Base-by-base conservation (phyloP, 2,888 invertebrate genomes). In the Chloromyia formosa region DNA sequence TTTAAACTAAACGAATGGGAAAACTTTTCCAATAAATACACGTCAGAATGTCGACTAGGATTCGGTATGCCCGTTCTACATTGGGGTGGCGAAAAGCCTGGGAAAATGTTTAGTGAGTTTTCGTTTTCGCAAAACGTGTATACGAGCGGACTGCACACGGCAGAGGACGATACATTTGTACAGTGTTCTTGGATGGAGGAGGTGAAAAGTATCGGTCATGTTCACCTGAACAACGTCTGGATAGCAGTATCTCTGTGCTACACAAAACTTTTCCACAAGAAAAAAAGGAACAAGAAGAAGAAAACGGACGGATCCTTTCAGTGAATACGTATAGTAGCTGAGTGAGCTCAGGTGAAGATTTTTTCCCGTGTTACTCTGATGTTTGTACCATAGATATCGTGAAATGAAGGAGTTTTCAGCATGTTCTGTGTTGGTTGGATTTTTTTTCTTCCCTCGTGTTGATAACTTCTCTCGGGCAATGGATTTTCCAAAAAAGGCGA, bases 1-100 rank as follows among this genome's bases (percentile, higher is more conserved):
- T 76, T 76, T 74, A 68, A 76, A 76, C 76, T 74, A 76, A 76
- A 76, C 76, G 76, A 76, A 74, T 74, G 76, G 74, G 68, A 71
- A 76, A 76, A 76, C 62, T 76, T 76, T 76, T 74, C 73, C 74
- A 76, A 76, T 76, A 76, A 76, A 76, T 76, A 74, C 72, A 64
- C 35, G 74, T 72, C 74, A 72, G 62, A 74, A 64, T 64, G 71
- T 20, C 71, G 58, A 40, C 56, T 56, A 49, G 22, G 27, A 35
- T 35, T 35, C 27, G 27, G 27, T 35, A 35, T 4, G 7, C 27
- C 27, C 27, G 2, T 35, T 35, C 27, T 7, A 4, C 27, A 14
- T 23, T 10, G 7, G 20, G 27, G 7, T 16, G 12, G 40, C 71
- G 12, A 23, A 56, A 56, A 56, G 58, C 14, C 35, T 49, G 18